Evolutionary conservation across 30 jellyfish, hydroid and myxozoan species (phyloP), one percentile per base, ranked within the genome.

Genomic region (Aurelia sp.): DNA sequence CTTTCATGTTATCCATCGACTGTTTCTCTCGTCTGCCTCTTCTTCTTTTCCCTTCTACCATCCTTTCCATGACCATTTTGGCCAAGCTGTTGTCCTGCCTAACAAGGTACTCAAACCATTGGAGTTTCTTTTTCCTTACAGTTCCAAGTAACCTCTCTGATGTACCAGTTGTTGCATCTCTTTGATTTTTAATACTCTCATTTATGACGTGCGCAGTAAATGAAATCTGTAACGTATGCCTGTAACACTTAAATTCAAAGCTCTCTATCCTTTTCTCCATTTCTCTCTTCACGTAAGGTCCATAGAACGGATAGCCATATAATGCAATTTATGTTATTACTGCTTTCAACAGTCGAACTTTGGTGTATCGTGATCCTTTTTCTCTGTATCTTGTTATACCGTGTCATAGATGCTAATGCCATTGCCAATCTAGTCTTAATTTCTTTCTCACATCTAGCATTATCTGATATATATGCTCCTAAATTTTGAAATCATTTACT

Each of bases 11-110:
- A 27, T 27, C 33, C 2, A 27, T 27, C 33, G 2, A 27, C 33
- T 27, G 33, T 27, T 27, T 27, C 33, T 27, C 33, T 27, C 2
- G 33, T 27, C 33, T 27, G 33, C 33, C 33, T 27, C 33, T 27
- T 33, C 79, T 8, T 41, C 79, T 33, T 24, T 67, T 67, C 1
- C 79, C 58, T n/a, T 67, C 79, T n/a, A 67, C 79, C 79, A 67
- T 67, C 15, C 79, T 58, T 24, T 67, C 79, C 41, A 67, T n/a
- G 31, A 67, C 8, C 15, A 41, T 67, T 22, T 67, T 67, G 27
- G 79, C 79, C 58, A 67, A 67, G 57, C 79, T 27, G 33, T 27
- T 27, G 33, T 27, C 2, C 33, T 27, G 33, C 33, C 33, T 27
- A 27, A 27, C 33, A 27, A 27, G 33, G 33, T 27, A 2, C 33